Conservation (phyloP, 2,113 vertebrate species). For the Prunella fulvescens region DNA sequence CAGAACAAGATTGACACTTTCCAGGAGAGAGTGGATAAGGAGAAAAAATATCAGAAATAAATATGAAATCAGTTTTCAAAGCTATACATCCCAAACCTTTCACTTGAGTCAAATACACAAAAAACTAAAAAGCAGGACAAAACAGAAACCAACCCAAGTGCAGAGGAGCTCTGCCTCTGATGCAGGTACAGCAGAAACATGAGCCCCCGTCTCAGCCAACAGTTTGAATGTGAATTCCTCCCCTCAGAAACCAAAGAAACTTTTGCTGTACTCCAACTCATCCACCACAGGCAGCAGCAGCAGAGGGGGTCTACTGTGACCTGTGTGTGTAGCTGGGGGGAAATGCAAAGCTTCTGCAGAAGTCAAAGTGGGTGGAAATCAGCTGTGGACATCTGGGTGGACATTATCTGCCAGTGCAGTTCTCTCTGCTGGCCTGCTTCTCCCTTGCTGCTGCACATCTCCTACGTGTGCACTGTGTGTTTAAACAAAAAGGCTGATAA, state of each 20-base stretch:
- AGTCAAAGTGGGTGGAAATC: background rate
- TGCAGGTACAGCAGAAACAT: background rate
- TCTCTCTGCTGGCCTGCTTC: background rate
- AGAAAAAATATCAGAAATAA: background rate
- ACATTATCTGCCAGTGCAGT: background rate
- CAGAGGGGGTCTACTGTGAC: background rate
- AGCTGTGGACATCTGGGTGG: background rate
- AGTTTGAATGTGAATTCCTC: background rate
- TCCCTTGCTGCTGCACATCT: background rate
- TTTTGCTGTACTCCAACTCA: background rate
- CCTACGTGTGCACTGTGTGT: background rate
- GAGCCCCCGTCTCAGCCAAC: background rate
- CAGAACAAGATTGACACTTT: background rate
- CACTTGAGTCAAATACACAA: background rate
- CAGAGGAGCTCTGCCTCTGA: background rate
- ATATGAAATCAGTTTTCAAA: background rate
- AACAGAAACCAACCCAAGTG: background rate
- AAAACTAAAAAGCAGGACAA: background rate
- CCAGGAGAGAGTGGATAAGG: background rate
- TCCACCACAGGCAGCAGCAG: background rate
- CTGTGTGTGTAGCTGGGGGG: background rate
- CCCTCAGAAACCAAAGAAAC: background rate
- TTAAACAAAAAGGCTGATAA: constrained; percentile 55
- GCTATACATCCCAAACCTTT: background rate
- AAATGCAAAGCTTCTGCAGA: background rate